phyloP scores from a whole-genome alignment of 2,888 invertebrate genomes.

The Protonemura montana region DNA sequence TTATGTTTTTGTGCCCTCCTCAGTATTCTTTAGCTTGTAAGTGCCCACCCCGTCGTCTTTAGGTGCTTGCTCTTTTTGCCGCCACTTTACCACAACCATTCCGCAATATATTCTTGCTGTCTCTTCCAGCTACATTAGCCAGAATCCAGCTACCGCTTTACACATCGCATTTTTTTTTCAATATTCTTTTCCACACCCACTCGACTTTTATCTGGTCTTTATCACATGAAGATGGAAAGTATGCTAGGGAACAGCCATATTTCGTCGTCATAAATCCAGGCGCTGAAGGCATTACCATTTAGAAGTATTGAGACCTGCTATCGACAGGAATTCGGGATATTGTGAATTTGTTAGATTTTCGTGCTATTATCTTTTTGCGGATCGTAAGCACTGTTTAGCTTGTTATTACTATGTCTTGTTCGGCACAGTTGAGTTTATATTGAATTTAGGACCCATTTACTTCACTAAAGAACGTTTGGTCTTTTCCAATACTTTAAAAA shows the following conservation, averaged over 20 bases:
- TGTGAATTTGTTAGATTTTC: conserved; percentile 8
- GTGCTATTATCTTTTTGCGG: neutral
- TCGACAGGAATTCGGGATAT: conserved; percentile 18
- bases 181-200: conserved; percentile 29
- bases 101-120: conserved; percentile 38
- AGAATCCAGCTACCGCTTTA: conserved; percentile 32
- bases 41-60: neutral
- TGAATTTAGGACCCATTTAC: neutral
- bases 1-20: neutral
- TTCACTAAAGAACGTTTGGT: neutral
- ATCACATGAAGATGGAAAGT: conserved; percentile 21
- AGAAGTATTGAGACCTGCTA: conserved; percentile 25
- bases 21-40: neutral
- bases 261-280: neutral
- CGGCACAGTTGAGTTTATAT: neutral
- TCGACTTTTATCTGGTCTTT: conserved; percentile 34
- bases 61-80: neutral
- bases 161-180: conserved; percentile 37
- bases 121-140: conserved; percentile 36
- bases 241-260: conserved; percentile 13
- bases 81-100: neutral
- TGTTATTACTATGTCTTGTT: neutral
- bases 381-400: neutral
- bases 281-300: neutral
- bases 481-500: too few species aligned